Percentiles rank a stretch among this genome's conserved stretches.
Evolutionary conservation across 2,113 vertebrate genomes (phyloP).

Genomic region (Odobenus rosmarus): DNA sequence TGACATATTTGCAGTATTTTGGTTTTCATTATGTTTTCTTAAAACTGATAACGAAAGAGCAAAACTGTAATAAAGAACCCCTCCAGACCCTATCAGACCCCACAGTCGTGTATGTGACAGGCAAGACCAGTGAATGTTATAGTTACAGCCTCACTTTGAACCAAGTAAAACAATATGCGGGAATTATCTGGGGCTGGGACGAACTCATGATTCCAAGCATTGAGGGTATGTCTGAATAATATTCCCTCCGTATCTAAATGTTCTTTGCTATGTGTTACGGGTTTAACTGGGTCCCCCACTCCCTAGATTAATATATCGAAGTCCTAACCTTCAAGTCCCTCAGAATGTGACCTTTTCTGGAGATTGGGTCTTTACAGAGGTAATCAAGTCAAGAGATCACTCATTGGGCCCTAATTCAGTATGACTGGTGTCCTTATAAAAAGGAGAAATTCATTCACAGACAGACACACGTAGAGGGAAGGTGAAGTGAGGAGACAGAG

Average conservation of each 20-base stretch:
- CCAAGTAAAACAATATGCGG: neutral
- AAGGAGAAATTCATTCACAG: neutral
- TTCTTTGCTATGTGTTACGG: neutral
- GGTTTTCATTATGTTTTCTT: neutral
- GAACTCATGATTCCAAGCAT: neutral
- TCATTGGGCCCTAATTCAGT: neutral
- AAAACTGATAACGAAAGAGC: slow-evolving; percentile 40
- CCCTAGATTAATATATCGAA: neutral
- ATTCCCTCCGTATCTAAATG: too few species aligned
- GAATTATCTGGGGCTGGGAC: neutral
- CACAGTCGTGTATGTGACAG: neutral
- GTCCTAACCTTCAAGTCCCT: neutral
- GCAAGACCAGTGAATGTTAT: neutral
- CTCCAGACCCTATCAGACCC: neutral
- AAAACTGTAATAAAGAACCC: neutral
- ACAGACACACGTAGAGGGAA: fast-evolving
- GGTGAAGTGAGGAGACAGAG: fast-evolving
- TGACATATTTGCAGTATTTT: neutral
- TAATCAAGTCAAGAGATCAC: neutral
- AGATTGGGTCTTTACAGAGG: neutral
- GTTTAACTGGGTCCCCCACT: neutral
- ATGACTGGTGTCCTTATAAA: neutral
- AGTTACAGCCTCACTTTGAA: neutral
- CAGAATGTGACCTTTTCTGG: neutral
- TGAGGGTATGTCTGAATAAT: neutral